Conservation (phyloP, 2,797 vertebrate species). For the Iguana delicatissima region DNA sequence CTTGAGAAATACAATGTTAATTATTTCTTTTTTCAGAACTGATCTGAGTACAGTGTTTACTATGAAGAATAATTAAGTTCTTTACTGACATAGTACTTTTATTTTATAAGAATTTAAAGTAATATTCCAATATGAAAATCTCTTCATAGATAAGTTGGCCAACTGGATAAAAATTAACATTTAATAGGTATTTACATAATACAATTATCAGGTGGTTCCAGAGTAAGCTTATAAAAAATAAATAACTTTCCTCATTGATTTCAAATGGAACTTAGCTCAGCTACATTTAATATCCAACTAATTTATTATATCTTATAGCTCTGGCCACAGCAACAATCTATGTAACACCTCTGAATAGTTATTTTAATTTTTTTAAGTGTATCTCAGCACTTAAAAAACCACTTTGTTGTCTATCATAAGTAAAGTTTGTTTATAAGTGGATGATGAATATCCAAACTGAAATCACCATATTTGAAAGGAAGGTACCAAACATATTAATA, state of each 20-base stretch:
- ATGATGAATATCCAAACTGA: neutral
- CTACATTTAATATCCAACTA: neutral
- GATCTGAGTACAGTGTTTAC: constrained; percentile 26
- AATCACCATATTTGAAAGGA: neutral
- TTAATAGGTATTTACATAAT: neutral
- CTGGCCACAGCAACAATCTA: neutral
- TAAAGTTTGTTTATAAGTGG: neutral
- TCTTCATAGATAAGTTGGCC: neutral
- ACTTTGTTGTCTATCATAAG: neutral
- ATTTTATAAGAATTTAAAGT: neutral
- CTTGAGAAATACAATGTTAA: neutral
- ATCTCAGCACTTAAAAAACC: neutral
- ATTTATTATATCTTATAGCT: neutral
- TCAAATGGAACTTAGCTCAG: neutral
- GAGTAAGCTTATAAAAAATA: neutral
- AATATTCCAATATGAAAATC: neutral
- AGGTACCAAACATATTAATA: neutral
- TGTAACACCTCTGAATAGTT: neutral
- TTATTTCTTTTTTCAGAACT: constrained; percentile 16
- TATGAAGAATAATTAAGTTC: constrained; percentile 3
- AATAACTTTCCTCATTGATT: neutral
- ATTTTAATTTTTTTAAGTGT: neutral
- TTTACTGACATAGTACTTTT: rapidly evolving
- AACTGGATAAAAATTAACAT: neutral
- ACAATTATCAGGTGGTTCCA: neutral